These are phyloP conservation scores for Rhopalosiphum maidis DNA, from an alignment of 1,140 invertebrate species.

Conservation along the genomic window DNA sequence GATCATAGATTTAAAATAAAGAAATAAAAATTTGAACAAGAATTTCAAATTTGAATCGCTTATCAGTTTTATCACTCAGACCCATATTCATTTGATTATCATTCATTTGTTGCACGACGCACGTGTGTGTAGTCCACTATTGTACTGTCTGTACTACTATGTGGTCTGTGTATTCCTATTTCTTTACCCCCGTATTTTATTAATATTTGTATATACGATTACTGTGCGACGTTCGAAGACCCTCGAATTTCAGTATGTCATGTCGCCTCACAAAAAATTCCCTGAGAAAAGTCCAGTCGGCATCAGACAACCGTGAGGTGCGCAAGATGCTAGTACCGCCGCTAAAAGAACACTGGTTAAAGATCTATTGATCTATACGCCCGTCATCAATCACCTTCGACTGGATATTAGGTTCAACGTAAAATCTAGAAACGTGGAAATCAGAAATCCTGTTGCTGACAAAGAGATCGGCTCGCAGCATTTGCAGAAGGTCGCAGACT, in stretches of 20 bases:
- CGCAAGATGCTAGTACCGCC: conserved; percentile 72
- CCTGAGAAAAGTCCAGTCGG: background rate
- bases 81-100: background rate
- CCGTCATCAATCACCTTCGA: conserved; percentile 93
- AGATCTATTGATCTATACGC: conserved; percentile 96
- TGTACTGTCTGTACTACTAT: too few relatives aligned
- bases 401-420: conserved; percentile 95
- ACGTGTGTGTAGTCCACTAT: background rate
- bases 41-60: background rate
- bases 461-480: conserved; percentile 83
- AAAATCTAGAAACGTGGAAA: conserved; percentile 89
- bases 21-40: background rate
- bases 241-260: conserved; percentile 65
- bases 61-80: background rate
- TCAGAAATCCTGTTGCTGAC: conserved; percentile 74
- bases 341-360: conserved; percentile 96
- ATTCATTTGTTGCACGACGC: background rate
- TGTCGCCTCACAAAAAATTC: conserved; percentile 55
- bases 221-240: conserved; percentile 67
- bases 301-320: conserved; percentile 63
- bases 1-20: background rate
- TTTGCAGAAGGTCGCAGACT: conserved; percentile 97
- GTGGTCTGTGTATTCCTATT: too few relatives aligned
- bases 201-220: too few relatives aligned
- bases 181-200: background rate